A percentile compares a stretch with the other conserved stretches of the same genome.
phyloP scores from a whole-genome alignment of 2,113 vertebrate species.

The Mirza zaza region DNA sequence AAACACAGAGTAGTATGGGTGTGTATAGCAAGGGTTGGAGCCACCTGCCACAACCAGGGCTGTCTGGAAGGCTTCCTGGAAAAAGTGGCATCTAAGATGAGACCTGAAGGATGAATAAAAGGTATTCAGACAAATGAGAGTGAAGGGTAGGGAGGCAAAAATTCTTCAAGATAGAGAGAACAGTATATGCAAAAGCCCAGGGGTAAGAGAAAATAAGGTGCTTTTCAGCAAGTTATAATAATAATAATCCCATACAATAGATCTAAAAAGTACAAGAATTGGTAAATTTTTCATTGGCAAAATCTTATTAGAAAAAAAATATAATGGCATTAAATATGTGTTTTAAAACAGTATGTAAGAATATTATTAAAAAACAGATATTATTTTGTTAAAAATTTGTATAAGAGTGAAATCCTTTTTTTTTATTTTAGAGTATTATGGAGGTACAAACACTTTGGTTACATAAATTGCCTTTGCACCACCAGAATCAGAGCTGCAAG shows the following conservation, averaged over 20 bases:
- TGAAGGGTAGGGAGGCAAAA: neutral
- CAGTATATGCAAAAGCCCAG: neutral
- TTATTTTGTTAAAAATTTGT: neutral
- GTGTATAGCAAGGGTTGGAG: neutral
- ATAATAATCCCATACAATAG: neutral
- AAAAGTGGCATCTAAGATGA: neutral
- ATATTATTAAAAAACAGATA: neutral
- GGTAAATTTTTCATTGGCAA: neutral
- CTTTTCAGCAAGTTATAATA: neutral
- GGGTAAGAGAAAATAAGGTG: neutral
- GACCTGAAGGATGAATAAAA: neutral
- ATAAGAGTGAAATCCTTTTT: neutral
- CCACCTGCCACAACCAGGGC: neutral
- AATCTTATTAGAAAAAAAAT: constrained; percentile 2
- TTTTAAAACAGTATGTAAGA: constrained; percentile 2
- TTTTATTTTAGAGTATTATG: too few species aligned
- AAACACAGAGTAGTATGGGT: neutral
- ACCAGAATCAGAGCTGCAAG: too few species aligned
- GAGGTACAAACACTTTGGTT: too few species aligned
- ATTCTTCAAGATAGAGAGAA: neutral
- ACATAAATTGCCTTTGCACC: too few species aligned
- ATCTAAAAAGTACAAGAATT: neutral
- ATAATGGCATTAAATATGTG: neutral
- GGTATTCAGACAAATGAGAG: neutral
- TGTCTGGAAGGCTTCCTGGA: neutral